Evolutionary conservation across 2,888 invertebrate species (phyloP), one percentile per base, ranked within the genome.

Genomic region (Eupithecia abbreviata): DNA sequence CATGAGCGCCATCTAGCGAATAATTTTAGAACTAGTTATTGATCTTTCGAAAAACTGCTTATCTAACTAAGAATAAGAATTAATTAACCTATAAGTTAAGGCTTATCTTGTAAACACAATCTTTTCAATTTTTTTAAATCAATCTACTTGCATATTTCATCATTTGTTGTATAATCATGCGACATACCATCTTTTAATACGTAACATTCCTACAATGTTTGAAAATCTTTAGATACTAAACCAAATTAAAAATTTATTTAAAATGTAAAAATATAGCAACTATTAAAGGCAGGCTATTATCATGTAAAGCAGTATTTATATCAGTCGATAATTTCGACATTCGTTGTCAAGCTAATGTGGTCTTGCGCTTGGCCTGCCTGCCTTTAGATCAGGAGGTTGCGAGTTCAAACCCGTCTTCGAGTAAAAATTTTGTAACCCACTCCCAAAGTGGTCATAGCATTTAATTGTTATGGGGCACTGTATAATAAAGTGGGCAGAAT

Each of bases 391-490:
- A 41, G 41, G 71, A 72, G 81, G 75, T 70, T 10, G 41, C 65
- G 76, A 15, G 79, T 79, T 82, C 82, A 47, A 77, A 76, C 81
- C 43, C 43, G 15, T 4, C 67, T 41, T 4, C 42, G 47, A n/a
- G 67, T 77, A 62, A 10, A 18, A 10, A 5, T 58, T 62, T 62
- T 51, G 30, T 30, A 41, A 69, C 90, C 90, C 90, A 90, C 86
- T 80, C 83, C 87, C 91, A 92, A 91, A 88, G 90, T 90, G 91
- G 72, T 84, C 81, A 81, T 85, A 84, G 84, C 84, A 84, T 4
- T 47, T 42, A 85, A 85, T 88, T 83, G 83, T 86, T 78, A 83
- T 84, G 75, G 78, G 82, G 80, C 85, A 88, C 89, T 86, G n/a
- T 81, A 81, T 80, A 75, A 49, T 83, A 81, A 62, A 87, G 90